Evolutionary conservation across 1,140 invertebrate species (phyloP).

Genomic region (Triops cancriformis): DNA sequence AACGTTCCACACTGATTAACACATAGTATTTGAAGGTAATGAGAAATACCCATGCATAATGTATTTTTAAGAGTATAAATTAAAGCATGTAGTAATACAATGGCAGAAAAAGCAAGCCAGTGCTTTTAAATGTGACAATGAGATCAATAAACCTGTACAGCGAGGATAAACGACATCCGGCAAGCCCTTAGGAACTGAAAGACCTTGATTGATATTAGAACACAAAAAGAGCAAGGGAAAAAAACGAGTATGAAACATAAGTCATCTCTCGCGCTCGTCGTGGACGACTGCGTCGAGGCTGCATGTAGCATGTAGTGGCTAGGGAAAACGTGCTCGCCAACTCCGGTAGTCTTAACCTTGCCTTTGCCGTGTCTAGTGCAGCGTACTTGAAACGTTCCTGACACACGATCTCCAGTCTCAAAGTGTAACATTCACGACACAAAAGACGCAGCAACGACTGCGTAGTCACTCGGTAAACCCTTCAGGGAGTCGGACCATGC

Average conservation of each 20-base stretch:
- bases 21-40: no score
- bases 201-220: not conserved
- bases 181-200: not conserved
- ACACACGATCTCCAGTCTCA: not conserved
- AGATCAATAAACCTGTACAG: not conserved
- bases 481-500: no score
- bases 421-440: no score
- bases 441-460: no score
- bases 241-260: not conserved
- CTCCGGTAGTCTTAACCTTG: slow-evolving; percentile 1
- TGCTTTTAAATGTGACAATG: not conserved
- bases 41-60: no score
- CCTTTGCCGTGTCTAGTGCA: not conserved
- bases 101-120: no score
- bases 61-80: no score
- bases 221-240: not conserved
- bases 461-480: no score
- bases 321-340: not conserved
- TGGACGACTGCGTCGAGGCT: not conserved
- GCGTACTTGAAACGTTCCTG: not conserved
- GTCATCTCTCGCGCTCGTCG: not conserved
- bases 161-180: not conserved
- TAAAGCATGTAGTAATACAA: no score
- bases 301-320: not conserved
- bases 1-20: no score